Evolutionary conservation across 1,140 invertebrate species (phyloP).

Genomic region (Pachyrhynchus sulphureomaculatus): DNA sequence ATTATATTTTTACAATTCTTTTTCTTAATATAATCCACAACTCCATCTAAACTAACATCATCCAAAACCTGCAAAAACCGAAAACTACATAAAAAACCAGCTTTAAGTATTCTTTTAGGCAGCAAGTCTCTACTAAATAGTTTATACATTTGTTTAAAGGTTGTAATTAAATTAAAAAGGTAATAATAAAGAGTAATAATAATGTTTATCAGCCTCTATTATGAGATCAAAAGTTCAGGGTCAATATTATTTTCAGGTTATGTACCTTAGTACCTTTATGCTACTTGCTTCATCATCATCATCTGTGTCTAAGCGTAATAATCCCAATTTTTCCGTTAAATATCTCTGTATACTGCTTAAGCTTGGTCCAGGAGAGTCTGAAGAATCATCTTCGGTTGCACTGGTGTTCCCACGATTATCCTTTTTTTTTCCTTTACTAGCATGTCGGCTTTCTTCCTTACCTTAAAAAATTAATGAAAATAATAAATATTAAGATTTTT

Average conservation of each 20-base stretch:
- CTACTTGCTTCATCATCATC: constrained; percentile 16
- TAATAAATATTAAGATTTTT: too few relatives aligned
- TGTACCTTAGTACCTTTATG: constrained; percentile 21
- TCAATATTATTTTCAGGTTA: constrained; percentile 6
- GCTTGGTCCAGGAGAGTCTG: constrained; percentile 1
- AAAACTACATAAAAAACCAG: constrained; percentile 4
- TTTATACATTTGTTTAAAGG: background rate
- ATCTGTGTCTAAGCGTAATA: constrained; percentile 33
- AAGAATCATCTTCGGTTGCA: background rate
- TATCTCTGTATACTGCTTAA: constrained; percentile 20
- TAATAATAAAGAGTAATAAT: background rate
- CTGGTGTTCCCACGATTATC: too few relatives aligned
- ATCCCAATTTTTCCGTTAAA: constrained; percentile 38
- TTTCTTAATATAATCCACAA: constrained; percentile 71
- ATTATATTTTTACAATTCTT: constrained; percentile 83
- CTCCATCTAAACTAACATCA: constrained; percentile 64
- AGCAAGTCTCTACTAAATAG: background rate
- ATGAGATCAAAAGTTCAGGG: background rate
- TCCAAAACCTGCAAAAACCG: constrained; percentile 54
- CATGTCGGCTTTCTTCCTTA: too few relatives aligned
- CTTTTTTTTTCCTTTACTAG: too few relatives aligned
- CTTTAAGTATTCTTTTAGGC: background rate
- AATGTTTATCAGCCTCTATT: background rate
- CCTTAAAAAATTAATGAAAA: too few relatives aligned
- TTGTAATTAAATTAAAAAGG: background rate